phyloP scores from a whole-genome alignment of 53 echinoderm and acorn worm species.

The Henricia sp. region DNA sequence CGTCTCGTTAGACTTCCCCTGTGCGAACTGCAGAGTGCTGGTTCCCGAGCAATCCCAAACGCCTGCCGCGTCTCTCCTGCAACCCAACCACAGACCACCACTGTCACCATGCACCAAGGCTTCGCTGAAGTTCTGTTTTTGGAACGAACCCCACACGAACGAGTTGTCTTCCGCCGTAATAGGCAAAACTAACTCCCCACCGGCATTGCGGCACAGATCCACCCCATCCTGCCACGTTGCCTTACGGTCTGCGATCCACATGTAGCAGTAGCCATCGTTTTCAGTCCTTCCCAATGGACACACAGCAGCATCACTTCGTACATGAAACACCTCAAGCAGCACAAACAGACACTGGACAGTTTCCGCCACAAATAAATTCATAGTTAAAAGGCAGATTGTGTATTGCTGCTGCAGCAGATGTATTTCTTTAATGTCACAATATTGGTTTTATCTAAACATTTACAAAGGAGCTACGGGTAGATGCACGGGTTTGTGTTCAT shows the following conservation, averaged over 20 bases:
- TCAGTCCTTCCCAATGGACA: slow-evolving; percentile 3
- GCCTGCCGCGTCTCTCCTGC: not conserved
- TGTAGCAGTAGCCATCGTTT: not conserved
- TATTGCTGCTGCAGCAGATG: too few relatives aligned
- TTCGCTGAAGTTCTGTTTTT: not conserved
- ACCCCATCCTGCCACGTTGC: not conserved
- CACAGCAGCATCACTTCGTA: too few relatives aligned
- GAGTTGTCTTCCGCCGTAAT: not conserved
- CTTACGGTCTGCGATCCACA: not conserved
- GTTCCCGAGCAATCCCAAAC: not conserved
- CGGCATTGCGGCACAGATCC: not conserved
- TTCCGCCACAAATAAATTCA: too few relatives aligned
- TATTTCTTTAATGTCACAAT: too few relatives aligned
- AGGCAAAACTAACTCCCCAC: slow-evolving; percentile 2
- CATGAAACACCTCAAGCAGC: too few relatives aligned
- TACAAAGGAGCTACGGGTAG: too few relatives aligned
- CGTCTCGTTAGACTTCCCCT: too few relatives aligned
- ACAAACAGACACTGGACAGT: too few relatives aligned
- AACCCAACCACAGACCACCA: slow-evolving; percentile 2
- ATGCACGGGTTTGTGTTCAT: too few relatives aligned
- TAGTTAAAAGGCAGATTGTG: too few relatives aligned
- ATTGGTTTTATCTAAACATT: too few relatives aligned
- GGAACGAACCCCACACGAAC: slow-evolving; percentile 2
- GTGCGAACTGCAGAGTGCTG: not conserved
- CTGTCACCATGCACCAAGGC: not conserved